These are phyloP conservation scores for Ophiothrix spiculata DNA, from an alignment of 35 echinoderm and acorn worm species.

Conservation along the genomic window DNA sequence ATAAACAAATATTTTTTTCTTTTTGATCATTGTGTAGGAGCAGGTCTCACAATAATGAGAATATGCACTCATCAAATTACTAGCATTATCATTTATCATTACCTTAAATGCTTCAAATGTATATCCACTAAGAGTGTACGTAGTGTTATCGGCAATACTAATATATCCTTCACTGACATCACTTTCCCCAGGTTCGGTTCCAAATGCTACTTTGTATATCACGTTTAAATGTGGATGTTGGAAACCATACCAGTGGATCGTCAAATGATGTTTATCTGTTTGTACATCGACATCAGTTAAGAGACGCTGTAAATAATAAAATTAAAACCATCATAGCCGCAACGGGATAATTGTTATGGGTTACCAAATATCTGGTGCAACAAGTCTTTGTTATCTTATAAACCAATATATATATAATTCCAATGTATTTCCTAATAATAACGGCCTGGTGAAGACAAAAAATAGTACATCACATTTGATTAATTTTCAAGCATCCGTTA, in stretches of 20 bases:
- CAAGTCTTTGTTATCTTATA: too few relatives aligned
- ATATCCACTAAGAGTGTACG: background rate
- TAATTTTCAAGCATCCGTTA: too few relatives aligned
- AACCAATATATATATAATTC: too few relatives aligned
- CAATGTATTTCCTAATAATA: too few relatives aligned
- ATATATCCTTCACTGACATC: slow-evolving; percentile 32
- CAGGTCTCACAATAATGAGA: background rate
- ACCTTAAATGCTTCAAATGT: background rate
- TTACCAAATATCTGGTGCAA: too few relatives aligned
- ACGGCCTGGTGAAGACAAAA: too few relatives aligned
- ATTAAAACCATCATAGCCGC: too few relatives aligned
- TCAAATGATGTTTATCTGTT: background rate
- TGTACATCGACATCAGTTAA: slow-evolving; percentile 37
- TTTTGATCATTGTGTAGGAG: background rate
- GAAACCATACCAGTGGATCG: slow-evolving; percentile 41
- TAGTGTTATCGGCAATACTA: background rate
- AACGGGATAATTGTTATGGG: too few relatives aligned
- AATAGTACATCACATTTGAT: too few relatives aligned
- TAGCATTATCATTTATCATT: background rate
- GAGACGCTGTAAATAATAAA: too few relatives aligned
- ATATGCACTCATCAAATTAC: background rate
- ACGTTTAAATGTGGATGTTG: slow-evolving; percentile 37
- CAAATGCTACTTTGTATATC: slow-evolving; percentile 36
- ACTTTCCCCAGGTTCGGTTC: background rate
- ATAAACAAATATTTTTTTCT: background rate